Evolutionary conservation across 2,113 vertebrate species (phyloP).

Genomic region (Tapirus terrestris): DNA sequence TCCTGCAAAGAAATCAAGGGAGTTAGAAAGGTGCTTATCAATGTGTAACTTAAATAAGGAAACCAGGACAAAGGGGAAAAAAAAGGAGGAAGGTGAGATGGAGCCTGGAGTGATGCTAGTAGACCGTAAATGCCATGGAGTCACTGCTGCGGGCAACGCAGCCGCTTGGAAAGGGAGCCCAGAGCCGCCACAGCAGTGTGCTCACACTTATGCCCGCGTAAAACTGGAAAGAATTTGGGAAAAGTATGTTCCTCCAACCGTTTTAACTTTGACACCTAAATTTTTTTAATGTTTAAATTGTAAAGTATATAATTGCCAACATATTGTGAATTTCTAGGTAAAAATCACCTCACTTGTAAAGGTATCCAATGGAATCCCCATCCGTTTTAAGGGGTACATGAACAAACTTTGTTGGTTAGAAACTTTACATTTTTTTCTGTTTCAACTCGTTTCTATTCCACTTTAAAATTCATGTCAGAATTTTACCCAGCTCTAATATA

Average conservation of each 20-base stretch:
- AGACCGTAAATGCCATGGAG: not conserved
- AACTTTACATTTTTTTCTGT: not conserved
- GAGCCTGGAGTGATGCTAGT: no score
- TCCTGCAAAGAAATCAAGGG: not conserved
- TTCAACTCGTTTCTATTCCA: not conserved
- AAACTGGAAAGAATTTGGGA: not conserved
- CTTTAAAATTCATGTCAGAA: not conserved
- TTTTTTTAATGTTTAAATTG: not conserved
- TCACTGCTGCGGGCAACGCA: not conserved
- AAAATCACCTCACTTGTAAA: not conserved
- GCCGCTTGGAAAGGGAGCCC: no score
- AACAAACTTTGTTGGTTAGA: not conserved
- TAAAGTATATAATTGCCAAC: not conserved
- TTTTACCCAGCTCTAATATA: not conserved
- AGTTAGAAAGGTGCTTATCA: not conserved
- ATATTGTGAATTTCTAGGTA: not conserved
- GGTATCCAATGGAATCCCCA: not conserved
- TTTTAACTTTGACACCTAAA: not conserved
- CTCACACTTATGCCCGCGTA: rapidly evolving
- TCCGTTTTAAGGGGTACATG: not conserved
- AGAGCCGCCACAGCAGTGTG: no score
- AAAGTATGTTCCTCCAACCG: not conserved
- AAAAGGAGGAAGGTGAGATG: not conserved
- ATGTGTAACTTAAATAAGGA: not conserved
- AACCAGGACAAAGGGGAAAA: not conserved